Percentiles rank a stretch among this genome's conserved stretches.
These are phyloP conservation scores for Anguilla megastoma DNA, from an alignment of 2,797 vertebrate genomes.

Conservation along the genomic window DNA sequence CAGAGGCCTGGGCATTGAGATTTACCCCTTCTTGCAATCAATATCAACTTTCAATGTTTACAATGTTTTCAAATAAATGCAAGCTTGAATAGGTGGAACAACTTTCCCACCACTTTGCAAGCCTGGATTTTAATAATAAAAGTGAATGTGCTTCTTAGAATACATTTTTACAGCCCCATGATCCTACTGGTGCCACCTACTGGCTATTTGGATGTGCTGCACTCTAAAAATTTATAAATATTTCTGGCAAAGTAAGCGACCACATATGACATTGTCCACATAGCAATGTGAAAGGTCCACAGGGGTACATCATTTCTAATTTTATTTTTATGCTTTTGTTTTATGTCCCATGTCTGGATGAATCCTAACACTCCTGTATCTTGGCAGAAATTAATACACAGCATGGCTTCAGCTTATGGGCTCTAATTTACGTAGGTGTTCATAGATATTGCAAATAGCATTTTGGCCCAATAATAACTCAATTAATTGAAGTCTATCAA, in stretches of 20 bases:
- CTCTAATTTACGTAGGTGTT: not conserved
- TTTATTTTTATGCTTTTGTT: not conserved
- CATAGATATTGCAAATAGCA: not conserved
- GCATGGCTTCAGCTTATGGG: not conserved
- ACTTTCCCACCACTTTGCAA: not conserved
- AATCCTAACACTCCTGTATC: not conserved
- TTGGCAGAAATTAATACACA: not conserved
- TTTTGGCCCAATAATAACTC: not conserved
- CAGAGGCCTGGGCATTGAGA: not conserved
- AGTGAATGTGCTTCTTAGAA: not conserved
- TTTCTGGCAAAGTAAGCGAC: not conserved
- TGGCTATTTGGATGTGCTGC: not conserved
- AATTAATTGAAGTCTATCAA: not conserved
- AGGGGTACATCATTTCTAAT: not conserved
- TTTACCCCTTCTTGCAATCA: not conserved
- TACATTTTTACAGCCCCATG: not conserved
- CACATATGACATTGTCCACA: not conserved
- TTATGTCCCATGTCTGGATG: not conserved
- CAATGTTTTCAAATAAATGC: not conserved
- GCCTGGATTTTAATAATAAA: not conserved
- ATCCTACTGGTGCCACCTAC: not conserved
- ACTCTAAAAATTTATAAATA: not conserved
- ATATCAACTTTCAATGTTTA: not conserved
- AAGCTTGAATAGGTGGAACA: not conserved
- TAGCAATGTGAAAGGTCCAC: not conserved